Base-by-base conservation (phyloP, 2,113 vertebrate genomes). In the Kryptolebias marmoratus region DNA sequence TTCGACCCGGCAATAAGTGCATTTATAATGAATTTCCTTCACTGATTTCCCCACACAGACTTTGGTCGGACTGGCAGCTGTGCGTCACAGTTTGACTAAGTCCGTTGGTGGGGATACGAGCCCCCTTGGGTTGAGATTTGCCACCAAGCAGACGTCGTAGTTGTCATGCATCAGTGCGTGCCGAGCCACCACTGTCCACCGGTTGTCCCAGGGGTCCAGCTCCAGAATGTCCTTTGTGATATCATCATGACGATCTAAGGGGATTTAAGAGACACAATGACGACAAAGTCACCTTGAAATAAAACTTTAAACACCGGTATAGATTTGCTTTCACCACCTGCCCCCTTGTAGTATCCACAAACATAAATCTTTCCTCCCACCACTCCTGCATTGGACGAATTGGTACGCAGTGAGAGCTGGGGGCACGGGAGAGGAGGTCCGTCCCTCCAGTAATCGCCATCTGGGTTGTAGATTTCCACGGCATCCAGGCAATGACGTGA, bases 81-180 rank as follows among this genome's bases (percentile, higher is more conserved):
- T 75, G 42, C 75, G 76, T 93, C 84, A 94, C 79, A 85, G 73
- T 59, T 88, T 89, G 68, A 94, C 86, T 75, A 98, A 84, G 84
- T 99, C 96, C 0, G 95, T 85, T 52, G 97, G 96, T 5, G 97
- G 96, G 57, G 96, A 95, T 77, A 96, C 94, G 13, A 99, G 96
- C 84, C 96, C 96, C 50, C 96, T 92, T 0, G 97, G 96, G 85
- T 99, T 99, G 83, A 99, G 93, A 53, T 92, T 95, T 65, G 98
- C 97, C 65, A 99, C 96, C 6, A 99, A 93, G 78, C 98, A 99
- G 52, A 97, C 96, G 0, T 98, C 97, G 0, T 99, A 99, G 84
- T 92, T 96, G 88, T 99, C 96, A 0, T 99, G 98, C 98, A 99
- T 99, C 87, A 97, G 94, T 75, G 91, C 95, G 0, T 91, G 73